Conservation (phyloP, 2,113 vertebrate genomes). For the Indri indri region DNA sequence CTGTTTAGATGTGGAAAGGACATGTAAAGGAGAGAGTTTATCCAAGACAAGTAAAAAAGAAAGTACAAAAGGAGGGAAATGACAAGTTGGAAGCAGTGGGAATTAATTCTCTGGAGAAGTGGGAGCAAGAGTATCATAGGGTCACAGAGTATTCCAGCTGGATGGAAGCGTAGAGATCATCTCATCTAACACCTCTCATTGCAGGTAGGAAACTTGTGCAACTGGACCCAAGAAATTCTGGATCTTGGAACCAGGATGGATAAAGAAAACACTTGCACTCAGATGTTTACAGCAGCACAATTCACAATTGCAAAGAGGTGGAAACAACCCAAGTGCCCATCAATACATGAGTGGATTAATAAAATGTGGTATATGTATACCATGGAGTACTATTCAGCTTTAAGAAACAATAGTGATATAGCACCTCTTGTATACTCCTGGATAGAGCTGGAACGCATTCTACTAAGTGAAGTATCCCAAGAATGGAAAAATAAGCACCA, state of each 20-base stretch:
- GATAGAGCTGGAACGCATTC: too few species aligned
- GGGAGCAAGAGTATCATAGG: neutral
- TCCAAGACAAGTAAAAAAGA: neutral
- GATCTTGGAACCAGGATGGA: neutral
- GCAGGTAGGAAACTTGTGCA: neutral
- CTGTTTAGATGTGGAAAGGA: neutral
- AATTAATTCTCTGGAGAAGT: neutral
- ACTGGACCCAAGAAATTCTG: neutral
- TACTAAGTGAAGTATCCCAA: too few species aligned
- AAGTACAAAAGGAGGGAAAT: neutral
- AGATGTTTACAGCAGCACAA: too few species aligned
- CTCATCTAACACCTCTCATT: neutral
- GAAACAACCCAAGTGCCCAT: too few species aligned
- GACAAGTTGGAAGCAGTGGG: neutral
- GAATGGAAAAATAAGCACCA: too few species aligned
- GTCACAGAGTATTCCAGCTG: neutral
- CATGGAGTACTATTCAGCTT: too few species aligned
- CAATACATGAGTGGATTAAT: too few species aligned
- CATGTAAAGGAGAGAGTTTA: neutral
- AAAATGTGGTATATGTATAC: too few species aligned
- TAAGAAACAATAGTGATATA: too few species aligned
- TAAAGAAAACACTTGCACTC: neutral
- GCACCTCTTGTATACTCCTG: too few species aligned
- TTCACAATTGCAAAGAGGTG: too few species aligned
- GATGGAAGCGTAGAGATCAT: neutral